Evolutionary conservation across 2,113 vertebrate genomes (phyloP), one percentile per base, ranked within the genome.

Genomic region (Lepus americanus): DNA sequence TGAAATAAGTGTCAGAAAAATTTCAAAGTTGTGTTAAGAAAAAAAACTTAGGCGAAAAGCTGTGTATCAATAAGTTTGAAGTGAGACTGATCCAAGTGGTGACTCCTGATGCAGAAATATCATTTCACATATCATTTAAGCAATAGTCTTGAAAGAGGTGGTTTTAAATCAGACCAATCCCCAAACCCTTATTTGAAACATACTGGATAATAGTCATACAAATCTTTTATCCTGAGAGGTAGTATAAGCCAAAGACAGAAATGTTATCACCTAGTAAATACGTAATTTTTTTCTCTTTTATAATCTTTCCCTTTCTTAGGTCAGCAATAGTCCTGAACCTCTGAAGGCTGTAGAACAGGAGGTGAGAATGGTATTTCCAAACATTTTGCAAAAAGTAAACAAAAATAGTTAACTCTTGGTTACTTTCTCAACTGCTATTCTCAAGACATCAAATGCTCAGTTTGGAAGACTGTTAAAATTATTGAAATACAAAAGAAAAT

Each of bases 301-400:
- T 92, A 86, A 96, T 93, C 64, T 94, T 90, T 92, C 59, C 55
- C 70, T 95, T 95, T 86, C 64, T 73, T 70, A 96, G 90, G 74
- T 96, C 89, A 96, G 78, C 78, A 78, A 66, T 86, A 79, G 86
- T 73, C 87, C 76, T 84, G 70, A 94, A 76, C 59, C 59, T 91
- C 82, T 88, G 92, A 94, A 95, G 73, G 89, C 89, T 95, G 16
- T 92, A 94, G 77, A 90, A 85, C 72, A 94, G 94, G 85, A 96
- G 70, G 66, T 94, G 87, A 94, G 87, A 92, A 92, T 92, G 70
- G 61, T 89, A 33, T 95, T 91, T 94, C 27, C 90, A 31, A 92
- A 76, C 74, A n/a, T 63, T 84, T 67, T 82, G 14, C 51, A 91
- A 55, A 94, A 73, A 86, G 33, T 82, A 81, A 72, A 85, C 17